Evolutionary conservation across 1,140 invertebrate genomes (phyloP), one percentile per base, ranked within the genome.

Genomic region (Nylanderia fulva): DNA sequence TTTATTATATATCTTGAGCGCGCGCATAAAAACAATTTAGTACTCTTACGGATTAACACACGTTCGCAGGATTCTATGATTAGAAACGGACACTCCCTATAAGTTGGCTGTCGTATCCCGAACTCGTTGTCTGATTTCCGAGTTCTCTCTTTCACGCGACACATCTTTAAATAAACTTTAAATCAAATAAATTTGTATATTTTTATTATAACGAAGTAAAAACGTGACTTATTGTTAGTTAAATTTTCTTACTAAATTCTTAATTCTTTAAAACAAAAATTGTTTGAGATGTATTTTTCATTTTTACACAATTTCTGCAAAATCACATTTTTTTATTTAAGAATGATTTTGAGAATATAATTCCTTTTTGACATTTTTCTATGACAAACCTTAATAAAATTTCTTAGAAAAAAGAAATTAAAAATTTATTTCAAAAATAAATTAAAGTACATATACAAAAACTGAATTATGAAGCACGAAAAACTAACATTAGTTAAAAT

Each of bases 1-100:
- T 85, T 72, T 24, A 21, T 63, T 8, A 9, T 8, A 9, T 29
- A 58, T 64, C 48, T 74, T 24, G 68, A 72, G 64, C 39, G 36
- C 36, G 45, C 58, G 36, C 36, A 83, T 72, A 88, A 68, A 72
- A 48, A 72, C 75, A 75, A 88, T 88, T 89, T 89, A 89, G 56
- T 64, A 52, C 18, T 33, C n/a, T 13, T 39, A 42, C 42, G 48
- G 84, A 89, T 89, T 88, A 89, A 89, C 71, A 76, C 56, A 82
- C 52, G 68, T 88, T 88, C 87, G 86, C 76, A 86, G 86, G 75
- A 89, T 82, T 85, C 84, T 88, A 85, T 88, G 83, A 88, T 88
- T 89, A 88, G 86, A 88, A 82, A 60, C 64, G 27, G 27, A 63
- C 86, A 89, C 86, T 84, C 86, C 76, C 45, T 64, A 29, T 27